phyloP scores from a whole-genome alignment of 2,888 invertebrate species.

The Tiphia femorata region DNA sequence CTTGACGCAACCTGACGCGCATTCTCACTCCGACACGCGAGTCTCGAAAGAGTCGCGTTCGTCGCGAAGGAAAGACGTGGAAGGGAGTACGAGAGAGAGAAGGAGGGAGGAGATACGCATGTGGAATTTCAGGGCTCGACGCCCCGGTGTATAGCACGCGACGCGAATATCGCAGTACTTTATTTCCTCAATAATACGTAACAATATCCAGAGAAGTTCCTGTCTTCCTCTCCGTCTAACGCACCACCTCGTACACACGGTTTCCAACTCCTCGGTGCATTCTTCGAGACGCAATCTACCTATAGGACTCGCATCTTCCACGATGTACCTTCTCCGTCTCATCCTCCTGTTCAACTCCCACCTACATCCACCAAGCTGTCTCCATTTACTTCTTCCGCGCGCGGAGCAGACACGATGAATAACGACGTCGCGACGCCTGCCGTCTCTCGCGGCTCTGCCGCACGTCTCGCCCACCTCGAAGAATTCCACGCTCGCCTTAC shows the following conservation, averaged over 20 bases:
- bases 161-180: background rate
- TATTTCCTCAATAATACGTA: slow-evolving; percentile 11
- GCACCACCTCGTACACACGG: background rate
- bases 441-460: too few relatives aligned
- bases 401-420: background rate
- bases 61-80: slow-evolving; percentile 11
- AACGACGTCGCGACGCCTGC: too few relatives aligned
- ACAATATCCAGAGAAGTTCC: slow-evolving; percentile 6
- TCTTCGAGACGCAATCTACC: too few relatives aligned
- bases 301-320: too few relatives aligned
- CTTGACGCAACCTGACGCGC: slow-evolving; percentile 14
- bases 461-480: too few relatives aligned
- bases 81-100: too few relatives aligned
- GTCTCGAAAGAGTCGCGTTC: slow-evolving; percentile 5
- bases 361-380: background rate
- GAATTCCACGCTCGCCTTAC: too few relatives aligned
- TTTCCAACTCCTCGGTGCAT: too few relatives aligned
- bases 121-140: slow-evolving; percentile 1
- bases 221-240: background rate
- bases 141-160: background rate
- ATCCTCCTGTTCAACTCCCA: background rate
- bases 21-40: background rate
- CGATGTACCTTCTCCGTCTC: too few relatives aligned
- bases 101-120: background rate
- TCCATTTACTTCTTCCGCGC: background rate